A percentile compares a stretch with the other conserved stretches of the same genome.
phyloP scores from a whole-genome alignment of 2,888 invertebrate species.

The Eupeodes latifasciatus region DNA sequence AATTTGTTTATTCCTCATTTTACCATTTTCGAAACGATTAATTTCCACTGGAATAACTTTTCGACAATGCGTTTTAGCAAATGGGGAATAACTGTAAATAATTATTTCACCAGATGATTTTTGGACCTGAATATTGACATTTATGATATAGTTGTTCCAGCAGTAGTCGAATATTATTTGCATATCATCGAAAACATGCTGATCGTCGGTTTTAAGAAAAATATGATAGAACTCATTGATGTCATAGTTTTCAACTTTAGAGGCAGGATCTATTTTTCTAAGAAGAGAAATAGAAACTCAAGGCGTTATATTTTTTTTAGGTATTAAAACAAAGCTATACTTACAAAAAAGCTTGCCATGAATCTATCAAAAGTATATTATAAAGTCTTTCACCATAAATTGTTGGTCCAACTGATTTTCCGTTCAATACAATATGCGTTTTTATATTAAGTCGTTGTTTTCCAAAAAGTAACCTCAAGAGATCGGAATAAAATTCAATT shows the following conservation, averaged over 20 bases:
- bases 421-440: conserved; percentile 78
- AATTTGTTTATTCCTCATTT: conserved; percentile 72
- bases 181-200: conserved; percentile 77
- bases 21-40: conserved; percentile 77
- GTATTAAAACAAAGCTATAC: conserved; percentile 25
- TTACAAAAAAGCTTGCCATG: conserved; percentile 78
- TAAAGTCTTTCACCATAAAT: conserved; percentile 60
- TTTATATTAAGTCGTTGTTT: conserved; percentile 77
- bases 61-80: conserved; percentile 76
- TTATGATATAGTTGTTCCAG: conserved; percentile 79
- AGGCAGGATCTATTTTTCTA: conserved; percentile 79
- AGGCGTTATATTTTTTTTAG: not conserved
- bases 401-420: conserved; percentile 11
- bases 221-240: conserved; percentile 80
- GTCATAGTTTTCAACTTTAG: conserved; percentile 75
- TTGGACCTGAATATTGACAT: conserved; percentile 80
- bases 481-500: conserved; percentile 77
- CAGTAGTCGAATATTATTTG: conserved; percentile 79
- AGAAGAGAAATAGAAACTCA: not conserved
- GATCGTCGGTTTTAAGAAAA: conserved; percentile 79
- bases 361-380: conserved; percentile 78
- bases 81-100: conserved; percentile 80
- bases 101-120: conserved; percentile 78
- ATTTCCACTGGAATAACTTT: conserved; percentile 73
- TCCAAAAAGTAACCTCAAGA: conserved; percentile 77